Conservation (phyloP, 2,888 invertebrate genomes). For the Rhingia rostrata region DNA sequence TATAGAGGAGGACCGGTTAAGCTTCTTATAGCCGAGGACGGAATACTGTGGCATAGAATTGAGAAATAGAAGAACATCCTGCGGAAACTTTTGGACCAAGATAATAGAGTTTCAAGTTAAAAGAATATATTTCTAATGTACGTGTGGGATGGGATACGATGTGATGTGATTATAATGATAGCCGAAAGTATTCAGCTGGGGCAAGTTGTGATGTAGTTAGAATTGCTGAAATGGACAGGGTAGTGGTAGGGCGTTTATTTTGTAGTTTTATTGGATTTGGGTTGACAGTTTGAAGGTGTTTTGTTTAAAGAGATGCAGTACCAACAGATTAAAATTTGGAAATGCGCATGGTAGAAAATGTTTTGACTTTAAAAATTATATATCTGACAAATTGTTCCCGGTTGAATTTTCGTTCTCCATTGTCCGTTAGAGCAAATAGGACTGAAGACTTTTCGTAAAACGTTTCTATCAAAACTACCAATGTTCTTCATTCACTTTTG, state of each 20-base stretch:
- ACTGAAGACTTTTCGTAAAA: too few relatives aligned
- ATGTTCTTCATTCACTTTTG: too few relatives aligned
- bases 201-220: slow-evolving; percentile 36
- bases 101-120: slow-evolving; percentile 72
- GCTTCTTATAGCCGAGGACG: slow-evolving; percentile 64
- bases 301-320: neutral
- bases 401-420: too few relatives aligned
- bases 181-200: slow-evolving; percentile 50
- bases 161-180: slow-evolving; percentile 74
- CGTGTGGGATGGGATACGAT: slow-evolving; percentile 70
- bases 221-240: slow-evolving; percentile 2
- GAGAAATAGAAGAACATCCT: slow-evolving; percentile 51
- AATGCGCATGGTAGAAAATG: neutral
- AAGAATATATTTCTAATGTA: slow-evolving; percentile 69
- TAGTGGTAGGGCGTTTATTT: slow-evolving; percentile 27
- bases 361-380: neutral
- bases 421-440: too few relatives aligned
- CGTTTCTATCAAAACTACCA: too few relatives aligned
- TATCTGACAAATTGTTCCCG: too few relatives aligned
- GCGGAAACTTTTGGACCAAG: slow-evolving; percentile 61
- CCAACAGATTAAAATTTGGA: too few relatives aligned
- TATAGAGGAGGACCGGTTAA: slow-evolving; percentile 52
- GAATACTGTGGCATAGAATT: slow-evolving; percentile 46
- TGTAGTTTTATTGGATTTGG: slow-evolving; percentile 38
- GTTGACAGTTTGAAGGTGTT: slow-evolving; percentile 14